Percentiles rank a stretch among this genome's conserved stretches.
phyloP scores from a whole-genome alignment of 37 sponge, comb jelly and placozoan species.

The Agelas oroides region DNA sequence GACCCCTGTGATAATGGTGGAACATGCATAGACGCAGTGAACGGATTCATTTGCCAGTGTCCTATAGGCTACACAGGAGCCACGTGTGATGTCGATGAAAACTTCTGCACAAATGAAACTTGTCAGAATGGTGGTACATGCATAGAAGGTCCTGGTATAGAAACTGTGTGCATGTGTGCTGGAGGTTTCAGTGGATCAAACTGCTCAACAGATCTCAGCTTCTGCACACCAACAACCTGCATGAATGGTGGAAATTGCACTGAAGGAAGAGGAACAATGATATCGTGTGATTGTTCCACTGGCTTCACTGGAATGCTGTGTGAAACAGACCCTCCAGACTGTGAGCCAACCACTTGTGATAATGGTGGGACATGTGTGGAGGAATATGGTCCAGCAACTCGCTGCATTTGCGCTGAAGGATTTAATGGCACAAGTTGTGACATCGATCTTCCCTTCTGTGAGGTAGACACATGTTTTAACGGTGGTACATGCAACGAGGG shows the following conservation, averaged over 20 bases:
- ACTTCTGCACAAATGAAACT: constrained; percentile 25
- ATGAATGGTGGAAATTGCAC: constrained; percentile 6
- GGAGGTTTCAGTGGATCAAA: not conserved
- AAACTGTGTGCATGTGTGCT: not conserved
- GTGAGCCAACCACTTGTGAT: constrained; percentile 5
- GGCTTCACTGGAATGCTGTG: constrained; percentile 46
- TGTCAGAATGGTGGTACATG: not conserved
- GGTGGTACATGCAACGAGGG: constrained; percentile 17
- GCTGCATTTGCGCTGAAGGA: not conserved
- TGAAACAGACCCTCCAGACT: constrained; percentile 21
- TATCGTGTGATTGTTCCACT: constrained; percentile 41
- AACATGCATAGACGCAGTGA: constrained; percentile 5
- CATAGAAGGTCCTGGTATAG: not conserved
- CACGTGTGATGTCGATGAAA: constrained; percentile 37
- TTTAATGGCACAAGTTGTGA: not conserved
- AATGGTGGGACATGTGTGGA: constrained; percentile 12
- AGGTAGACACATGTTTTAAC: constrained; percentile 1
- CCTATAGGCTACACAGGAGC: constrained; percentile 27
- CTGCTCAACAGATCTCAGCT: not conserved
- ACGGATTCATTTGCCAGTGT: constrained; percentile 44
- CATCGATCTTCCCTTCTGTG: not conserved
- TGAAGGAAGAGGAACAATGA: constrained; percentile 3
- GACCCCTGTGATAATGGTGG: constrained; percentile 3
- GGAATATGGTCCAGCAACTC: not conserved
- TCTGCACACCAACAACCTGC: not conserved